Evolutionary conservation across 2,888 invertebrate genomes (phyloP).

Genomic region (Bugulina stolonifera): DNA sequence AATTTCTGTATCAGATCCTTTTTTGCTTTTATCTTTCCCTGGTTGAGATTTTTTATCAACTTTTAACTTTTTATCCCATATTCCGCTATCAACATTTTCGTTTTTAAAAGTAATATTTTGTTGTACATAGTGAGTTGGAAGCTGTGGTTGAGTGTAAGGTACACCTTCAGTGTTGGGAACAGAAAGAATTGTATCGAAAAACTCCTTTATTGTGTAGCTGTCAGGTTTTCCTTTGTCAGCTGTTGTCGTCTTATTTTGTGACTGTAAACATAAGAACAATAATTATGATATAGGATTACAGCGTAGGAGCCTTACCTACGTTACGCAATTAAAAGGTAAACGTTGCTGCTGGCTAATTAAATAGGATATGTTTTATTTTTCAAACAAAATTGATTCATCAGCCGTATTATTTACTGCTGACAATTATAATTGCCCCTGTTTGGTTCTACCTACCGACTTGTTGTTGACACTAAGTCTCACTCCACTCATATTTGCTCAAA

Average conservation of each 20-base stretch:
- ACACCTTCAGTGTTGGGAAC: background rate
- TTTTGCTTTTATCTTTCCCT: background rate
- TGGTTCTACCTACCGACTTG: too few relatives aligned
- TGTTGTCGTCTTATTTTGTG: background rate
- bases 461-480: too few relatives aligned
- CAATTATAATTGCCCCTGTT: too few relatives aligned
- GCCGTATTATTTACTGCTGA: too few relatives aligned
- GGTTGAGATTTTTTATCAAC: background rate
- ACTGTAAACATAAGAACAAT: background rate
- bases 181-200: background rate
- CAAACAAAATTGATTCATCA: too few relatives aligned
- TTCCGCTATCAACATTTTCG: background rate
- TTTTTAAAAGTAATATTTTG: background rate
- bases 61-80: slow-evolving; percentile 2
- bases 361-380: too few relatives aligned
- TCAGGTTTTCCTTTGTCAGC: background rate
- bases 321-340: too few relatives aligned
- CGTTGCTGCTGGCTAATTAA: too few relatives aligned
- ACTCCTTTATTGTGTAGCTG: background rate
- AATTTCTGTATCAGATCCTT: background rate
- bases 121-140: slow-evolving; percentile 2
- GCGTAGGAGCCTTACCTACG: too few relatives aligned
- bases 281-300: too few relatives aligned
- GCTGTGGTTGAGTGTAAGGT: background rate
- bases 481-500: too few relatives aligned